Conservation (phyloP, 2,113 vertebrate species). For the Colistium nudipinnis region DNA sequence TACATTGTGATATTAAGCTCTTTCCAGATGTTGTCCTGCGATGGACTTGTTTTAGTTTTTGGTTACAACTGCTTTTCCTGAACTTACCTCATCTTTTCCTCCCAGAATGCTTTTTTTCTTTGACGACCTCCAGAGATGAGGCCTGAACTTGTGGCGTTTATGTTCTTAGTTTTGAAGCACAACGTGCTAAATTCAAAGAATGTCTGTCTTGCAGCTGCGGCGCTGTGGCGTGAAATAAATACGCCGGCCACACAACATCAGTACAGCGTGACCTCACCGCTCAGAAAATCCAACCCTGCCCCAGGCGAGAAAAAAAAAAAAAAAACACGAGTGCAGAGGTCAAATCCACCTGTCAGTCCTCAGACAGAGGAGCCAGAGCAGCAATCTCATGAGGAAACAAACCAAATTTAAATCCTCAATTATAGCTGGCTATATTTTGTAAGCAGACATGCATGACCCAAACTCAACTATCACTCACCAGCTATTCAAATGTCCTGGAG, state of each 20-base stretch:
- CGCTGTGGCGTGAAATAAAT: neutral
- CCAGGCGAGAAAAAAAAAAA: neutral
- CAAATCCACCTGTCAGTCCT: constrained; percentile 40
- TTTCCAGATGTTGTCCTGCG: neutral
- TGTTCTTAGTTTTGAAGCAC: neutral
- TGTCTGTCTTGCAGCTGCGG: constrained; percentile 2
- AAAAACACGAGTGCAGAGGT: constrained; percentile 13
- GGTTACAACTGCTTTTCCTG: neutral
- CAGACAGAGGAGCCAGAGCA: neutral
- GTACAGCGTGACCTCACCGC: constrained; percentile 6
- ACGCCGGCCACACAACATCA: neutral
- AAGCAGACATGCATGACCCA: neutral
- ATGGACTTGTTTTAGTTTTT: neutral
- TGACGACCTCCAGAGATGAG: neutral
- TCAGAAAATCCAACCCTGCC: constrained; percentile 8
- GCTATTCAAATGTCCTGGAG: neutral
- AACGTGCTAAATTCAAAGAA: neutral
- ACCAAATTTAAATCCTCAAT: neutral
- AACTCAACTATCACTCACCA: neutral
- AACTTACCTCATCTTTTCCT: neutral
- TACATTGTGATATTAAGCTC: neutral
- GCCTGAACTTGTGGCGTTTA: neutral
- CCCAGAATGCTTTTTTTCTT: neutral
- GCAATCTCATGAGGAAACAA: neutral
- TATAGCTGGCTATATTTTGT: neutral